Base-by-base conservation (phyloP, 2,113 vertebrate genomes). In the Nyctibius bracteatus region DNA sequence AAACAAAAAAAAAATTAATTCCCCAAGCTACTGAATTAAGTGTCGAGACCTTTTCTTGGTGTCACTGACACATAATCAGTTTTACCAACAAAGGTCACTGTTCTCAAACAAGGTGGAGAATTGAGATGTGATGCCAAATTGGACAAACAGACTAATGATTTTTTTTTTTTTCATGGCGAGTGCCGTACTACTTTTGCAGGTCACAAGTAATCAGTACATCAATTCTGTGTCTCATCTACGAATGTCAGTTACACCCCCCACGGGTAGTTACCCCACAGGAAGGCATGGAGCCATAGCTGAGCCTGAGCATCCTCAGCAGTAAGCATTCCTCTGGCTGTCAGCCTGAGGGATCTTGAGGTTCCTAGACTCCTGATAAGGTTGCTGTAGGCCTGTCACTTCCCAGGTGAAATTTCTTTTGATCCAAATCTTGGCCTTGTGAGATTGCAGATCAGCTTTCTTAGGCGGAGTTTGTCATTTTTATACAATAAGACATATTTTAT, bases 401-500 rank as follows among this genome's bases (percentile, higher is more conserved):
- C 12, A 17, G 10, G 28, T 72, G 41, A 30, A 39, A 33, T 51
- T n/a, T 31, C 41, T 30, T 58, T 39, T 21, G 18, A 49, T 43
- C 23, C 9, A 43, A 10, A 30, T 81, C 39, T 51, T 35, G 57
- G 20, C 20, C 30, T 33, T 75, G 17, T 19, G 28, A 68, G 20
- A 27, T 37, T 37, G 44, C n/a, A n/a, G n/a, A n/a, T n/a, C n/a
- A n/a, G n/a, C n/a, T n/a, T n/a, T n/a, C n/a, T n/a, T n/a, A n/a
- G n/a, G n/a, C 39, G 41, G 35, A n/a, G 18, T 67, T 55, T 0
- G 1, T 79, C 0, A 1, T 2, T 12, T 51, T 46, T 33, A 37
- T 65, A 8, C 2, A 0, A 52, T 22, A 25, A n/a, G 21, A 41
- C 21, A 3, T 37, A 10, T 58, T 79, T 51, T 72, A 66, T 31